Percentiles rank a stretch among this genome's conserved stretches.
These are phyloP conservation scores for Notiomystis cincta DNA, from an alignment of 2,113 vertebrate species.

Conservation along the genomic window DNA sequence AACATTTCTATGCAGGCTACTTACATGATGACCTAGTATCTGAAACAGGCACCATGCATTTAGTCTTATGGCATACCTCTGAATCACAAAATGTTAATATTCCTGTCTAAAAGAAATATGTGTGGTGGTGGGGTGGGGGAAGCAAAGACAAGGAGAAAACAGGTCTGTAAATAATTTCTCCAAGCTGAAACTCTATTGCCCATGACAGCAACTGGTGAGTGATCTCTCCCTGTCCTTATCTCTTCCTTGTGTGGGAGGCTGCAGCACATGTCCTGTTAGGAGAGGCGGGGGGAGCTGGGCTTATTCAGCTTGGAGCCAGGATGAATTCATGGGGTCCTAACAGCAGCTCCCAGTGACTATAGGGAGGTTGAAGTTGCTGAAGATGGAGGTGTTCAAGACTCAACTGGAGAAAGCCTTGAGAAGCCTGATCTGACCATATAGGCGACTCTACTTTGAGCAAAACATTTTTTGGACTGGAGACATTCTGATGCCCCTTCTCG, in stretches of 20 bases:
- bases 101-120: background rate
- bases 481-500: background rate
- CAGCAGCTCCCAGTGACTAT: background rate
- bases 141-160: background rate
- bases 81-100: background rate
- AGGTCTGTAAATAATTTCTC: background rate
- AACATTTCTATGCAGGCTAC: background rate
- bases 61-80: background rate
- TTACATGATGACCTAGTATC: background rate
- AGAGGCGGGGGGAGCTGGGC: background rate
- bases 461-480: background rate
- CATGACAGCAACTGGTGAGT: background rate
- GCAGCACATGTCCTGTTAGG: background rate
- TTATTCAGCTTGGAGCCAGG: background rate
- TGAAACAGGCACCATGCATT: background rate
- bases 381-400: background rate
- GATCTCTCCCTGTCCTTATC: background rate
- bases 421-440: background rate
- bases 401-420: background rate
- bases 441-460: background rate
- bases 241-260: rapidly evolving
- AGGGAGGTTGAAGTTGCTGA: background rate
- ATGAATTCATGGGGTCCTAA: background rate
- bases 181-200: background rate
- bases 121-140: too few species aligned